These are phyloP conservation scores for Plectrocnemia conspersa DNA, from an alignment of 1,140 invertebrate species.

Conservation along the genomic window DNA sequence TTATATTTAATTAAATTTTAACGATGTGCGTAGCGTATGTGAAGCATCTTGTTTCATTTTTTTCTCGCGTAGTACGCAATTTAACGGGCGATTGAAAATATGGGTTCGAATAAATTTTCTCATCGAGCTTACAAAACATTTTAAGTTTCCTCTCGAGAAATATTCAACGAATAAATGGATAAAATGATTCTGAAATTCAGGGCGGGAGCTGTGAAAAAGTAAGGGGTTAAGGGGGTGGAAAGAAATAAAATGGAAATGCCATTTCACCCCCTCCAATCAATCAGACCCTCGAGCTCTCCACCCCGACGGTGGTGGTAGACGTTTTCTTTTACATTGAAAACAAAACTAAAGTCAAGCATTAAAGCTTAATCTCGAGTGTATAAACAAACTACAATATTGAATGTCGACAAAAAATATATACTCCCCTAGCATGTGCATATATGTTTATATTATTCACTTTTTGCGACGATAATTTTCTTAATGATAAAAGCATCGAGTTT, in stretches of 20 bases:
- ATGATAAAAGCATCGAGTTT: not conserved
- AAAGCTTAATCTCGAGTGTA: not conserved
- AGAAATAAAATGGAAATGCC: constrained; percentile 28
- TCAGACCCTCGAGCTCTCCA: constrained; percentile 12
- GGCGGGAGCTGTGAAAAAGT: constrained; percentile 11
- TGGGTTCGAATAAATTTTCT: constrained; percentile 4
- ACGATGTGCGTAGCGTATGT: no score
- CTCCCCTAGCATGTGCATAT: not conserved
- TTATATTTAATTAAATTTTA: no score
- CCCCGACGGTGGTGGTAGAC: not conserved
- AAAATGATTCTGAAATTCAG: constrained; percentile 22
- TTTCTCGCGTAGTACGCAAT: no score
- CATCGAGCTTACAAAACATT: constrained; percentile 8
- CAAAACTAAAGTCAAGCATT: constrained; percentile 1
- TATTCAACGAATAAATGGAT: constrained; percentile 23
- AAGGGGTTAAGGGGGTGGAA: constrained; percentile 18
- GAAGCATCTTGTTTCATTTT: no score
- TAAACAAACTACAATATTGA: constrained; percentile 1
- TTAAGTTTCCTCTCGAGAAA: constrained; percentile 8
- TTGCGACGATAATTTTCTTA: not conserved
- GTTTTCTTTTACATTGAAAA: constrained; percentile 7
- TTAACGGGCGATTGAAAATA: not conserved
- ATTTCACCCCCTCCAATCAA: constrained; percentile 22
- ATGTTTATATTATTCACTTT: not conserved
- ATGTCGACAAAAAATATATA: no score